Conservation (phyloP, 2,113 vertebrate species). For the Phaethornis superciliosus region DNA sequence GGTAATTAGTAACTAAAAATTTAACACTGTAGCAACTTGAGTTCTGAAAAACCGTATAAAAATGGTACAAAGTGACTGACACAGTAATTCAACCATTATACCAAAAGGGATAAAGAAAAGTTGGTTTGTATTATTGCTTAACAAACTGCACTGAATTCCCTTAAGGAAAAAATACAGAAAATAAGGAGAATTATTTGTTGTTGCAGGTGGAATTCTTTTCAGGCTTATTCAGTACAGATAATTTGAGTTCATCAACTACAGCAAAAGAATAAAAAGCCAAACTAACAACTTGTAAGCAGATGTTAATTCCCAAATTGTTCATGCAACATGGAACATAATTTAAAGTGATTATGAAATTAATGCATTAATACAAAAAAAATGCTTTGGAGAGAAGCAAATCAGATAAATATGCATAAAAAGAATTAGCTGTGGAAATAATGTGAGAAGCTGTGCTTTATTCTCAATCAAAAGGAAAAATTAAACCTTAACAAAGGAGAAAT, state of each 20-base stretch:
- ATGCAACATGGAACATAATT: conserved; percentile 53
- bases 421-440: conserved; percentile 42
- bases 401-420: conserved; percentile 54
- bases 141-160: not conserved
- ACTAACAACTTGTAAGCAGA: conserved; percentile 51
- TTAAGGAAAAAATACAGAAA: not conserved
- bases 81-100: not conserved
- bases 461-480: conserved; percentile 16
- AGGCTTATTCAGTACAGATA: not conserved
- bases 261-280: conserved; percentile 44
- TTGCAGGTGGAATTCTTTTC: conserved; percentile 19
- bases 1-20: not conserved
- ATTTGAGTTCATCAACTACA: conserved; percentile 41
- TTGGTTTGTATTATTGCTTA: not conserved
- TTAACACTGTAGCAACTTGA: not conserved
- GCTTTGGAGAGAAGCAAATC: conserved; percentile 53
- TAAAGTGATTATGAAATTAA: conserved; percentile 62
- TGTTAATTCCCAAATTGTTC: conserved; percentile 64
- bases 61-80: not conserved
- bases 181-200: conserved; percentile 30
- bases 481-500: conserved; percentile 9
- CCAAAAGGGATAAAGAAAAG: not conserved
- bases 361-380: conserved; percentile 54
- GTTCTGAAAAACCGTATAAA: not conserved
- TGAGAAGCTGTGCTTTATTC: conserved; percentile 25